Base-by-base conservation (phyloP, 2,797 vertebrate genomes). In the Rhinella marina region DNA sequence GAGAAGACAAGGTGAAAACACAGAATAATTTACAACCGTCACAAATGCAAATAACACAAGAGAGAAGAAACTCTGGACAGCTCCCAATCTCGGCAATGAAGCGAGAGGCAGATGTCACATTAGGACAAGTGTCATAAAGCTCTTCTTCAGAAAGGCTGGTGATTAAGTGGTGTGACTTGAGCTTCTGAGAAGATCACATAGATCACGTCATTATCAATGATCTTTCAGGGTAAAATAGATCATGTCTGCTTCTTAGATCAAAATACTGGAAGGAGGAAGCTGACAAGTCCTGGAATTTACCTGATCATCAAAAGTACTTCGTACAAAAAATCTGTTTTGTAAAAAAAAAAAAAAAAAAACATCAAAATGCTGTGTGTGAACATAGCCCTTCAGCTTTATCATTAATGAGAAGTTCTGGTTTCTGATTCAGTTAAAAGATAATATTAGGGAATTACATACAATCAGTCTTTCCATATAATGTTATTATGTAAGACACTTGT, bases 161-260 rank as follows among this genome's bases (percentile, higher is more conserved):
- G 70, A 88, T 88, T 88, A 88, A 88, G 86, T 82, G 82, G 84
- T 86, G 87, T 77, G 57, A 80, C 41, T 77, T 14, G 70, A 85
- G 84, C 87, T 86, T 84, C 78, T 57, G 70, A 56, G 78, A 75
- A 81, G 83, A 81, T 75, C 87, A 81, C 61, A 77, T 88, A 77
- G 87, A 84, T 88, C 87, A 82, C 54, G 83, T 88, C 87, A 76
- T 32, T 76, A 88, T 81, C 85, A 88, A 88, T 85, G 83, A 88
- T 88, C 82, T 81, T 48, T 76, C 66, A 54, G 82, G 50, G 76
- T 70, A 72, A 79, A 81, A 17, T 59, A 81, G 56, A 79, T 80
- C 54, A 54, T 29, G 76, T 56, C 78, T 59, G 66, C 76, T 85
- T 83, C 77, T 50, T n/a, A 78, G 29, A 81, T 32, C 14, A n/a